Evolutionary conservation across 2,113 vertebrate genomes (phyloP).

Genomic region (Solea senegalensis): DNA sequence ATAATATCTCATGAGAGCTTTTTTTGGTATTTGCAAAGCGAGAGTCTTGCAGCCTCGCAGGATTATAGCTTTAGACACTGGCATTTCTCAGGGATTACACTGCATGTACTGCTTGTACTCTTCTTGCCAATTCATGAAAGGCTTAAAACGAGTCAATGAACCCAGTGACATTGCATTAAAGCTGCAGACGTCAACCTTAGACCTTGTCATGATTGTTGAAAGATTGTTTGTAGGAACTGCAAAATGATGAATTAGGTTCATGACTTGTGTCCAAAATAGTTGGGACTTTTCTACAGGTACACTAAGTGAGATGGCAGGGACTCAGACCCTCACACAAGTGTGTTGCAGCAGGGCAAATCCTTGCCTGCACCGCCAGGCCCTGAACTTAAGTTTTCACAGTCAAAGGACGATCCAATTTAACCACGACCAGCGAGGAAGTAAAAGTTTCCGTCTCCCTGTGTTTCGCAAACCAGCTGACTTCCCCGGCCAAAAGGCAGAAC

Average conservation of each 20-base stretch:
- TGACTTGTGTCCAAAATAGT: no score
- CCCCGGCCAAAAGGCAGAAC: constrained; percentile 49
- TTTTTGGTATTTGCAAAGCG: constrained; percentile 30
- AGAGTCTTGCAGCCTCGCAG: constrained; percentile 50
- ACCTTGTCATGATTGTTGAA: not conserved
- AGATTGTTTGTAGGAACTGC: not conserved
- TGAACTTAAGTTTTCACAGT: constrained; percentile 7
- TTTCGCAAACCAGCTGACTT: constrained; percentile 54
- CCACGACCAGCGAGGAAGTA: constrained; percentile 36
- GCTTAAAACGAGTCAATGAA: constrained; percentile 47
- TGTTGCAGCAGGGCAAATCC: constrained; percentile 7
- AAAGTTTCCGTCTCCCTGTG: constrained; percentile 56
- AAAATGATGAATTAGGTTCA: no score
- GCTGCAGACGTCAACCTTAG: constrained; percentile 1
- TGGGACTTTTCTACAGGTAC: constrained; percentile 2
- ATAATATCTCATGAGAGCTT: constrained; percentile 17
- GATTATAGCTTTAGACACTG: constrained; percentile 54
- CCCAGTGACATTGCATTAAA: constrained; percentile 44
- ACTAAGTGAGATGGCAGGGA: not conserved
- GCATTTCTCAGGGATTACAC: constrained; percentile 63
- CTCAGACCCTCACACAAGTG: constrained; percentile 3
- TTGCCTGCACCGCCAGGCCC: not conserved
- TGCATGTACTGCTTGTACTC: constrained; percentile 33
- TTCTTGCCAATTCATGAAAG: constrained; percentile 40
- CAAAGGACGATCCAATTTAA: constrained; percentile 36